These are phyloP conservation scores for Thamnaconus septentrionalis DNA, from an alignment of 2,113 vertebrate species.

Conservation along the genomic window DNA sequence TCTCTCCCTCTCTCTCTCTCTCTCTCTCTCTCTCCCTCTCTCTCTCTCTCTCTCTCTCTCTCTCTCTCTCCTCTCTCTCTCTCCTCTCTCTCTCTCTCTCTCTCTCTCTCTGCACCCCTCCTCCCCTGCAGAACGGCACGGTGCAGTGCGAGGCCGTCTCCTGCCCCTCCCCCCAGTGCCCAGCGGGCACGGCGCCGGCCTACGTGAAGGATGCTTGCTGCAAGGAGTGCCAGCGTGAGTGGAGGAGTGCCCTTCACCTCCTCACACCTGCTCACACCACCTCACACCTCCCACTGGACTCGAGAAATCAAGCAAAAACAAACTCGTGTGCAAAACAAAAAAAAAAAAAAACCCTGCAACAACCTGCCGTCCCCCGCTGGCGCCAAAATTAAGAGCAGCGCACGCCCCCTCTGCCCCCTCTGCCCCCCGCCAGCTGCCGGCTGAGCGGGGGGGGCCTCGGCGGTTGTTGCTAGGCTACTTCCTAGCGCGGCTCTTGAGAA, in stretches of 20 bases:
- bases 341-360: too few relatives aligned
- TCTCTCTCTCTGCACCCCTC: too few relatives aligned
- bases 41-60: too few relatives aligned
- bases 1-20: too few relatives aligned
- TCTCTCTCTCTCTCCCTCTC: too few relatives aligned
- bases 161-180: constrained; percentile 85
- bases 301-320: constrained; percentile 39
- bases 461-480: constrained; percentile 78
- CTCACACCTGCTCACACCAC: too few relatives aligned
- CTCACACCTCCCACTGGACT: constrained; percentile 55
- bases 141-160: constrained; percentile 87
- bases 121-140: constrained; percentile 85
- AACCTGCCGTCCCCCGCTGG: constrained; percentile 13
- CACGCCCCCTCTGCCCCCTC: constrained; percentile 33
- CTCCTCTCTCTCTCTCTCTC: too few relatives aligned
- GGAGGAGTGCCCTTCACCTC: constrained; percentile 51
- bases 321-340: constrained; percentile 23
- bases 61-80: too few relatives aligned
- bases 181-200: constrained; percentile 78
- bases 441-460: constrained; percentile 72
- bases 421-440: constrained; percentile 68
- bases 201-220: constrained; percentile 93
- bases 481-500: constrained; percentile 68
- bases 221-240: constrained; percentile 95
- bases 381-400: constrained; percentile 28